phyloP scores from a whole-genome alignment of 1,140 invertebrate species.

The Neodiprion virginianus region DNA sequence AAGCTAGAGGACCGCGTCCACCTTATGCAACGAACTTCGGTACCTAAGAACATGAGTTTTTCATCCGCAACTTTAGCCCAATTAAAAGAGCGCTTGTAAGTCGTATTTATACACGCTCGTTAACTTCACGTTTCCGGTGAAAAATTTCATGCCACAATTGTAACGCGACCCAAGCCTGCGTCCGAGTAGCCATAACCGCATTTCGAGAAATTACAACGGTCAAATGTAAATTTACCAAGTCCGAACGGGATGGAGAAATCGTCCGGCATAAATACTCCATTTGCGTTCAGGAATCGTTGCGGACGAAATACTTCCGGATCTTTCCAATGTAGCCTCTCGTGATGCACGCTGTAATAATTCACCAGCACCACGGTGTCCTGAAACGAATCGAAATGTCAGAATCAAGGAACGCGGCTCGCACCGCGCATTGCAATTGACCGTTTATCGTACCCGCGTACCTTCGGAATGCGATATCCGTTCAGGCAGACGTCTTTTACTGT shows the following conservation, averaged over 20 bases:
- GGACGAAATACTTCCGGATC: constrained; percentile 75
- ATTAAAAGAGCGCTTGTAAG: too few relatives aligned
- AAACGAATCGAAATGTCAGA: constrained; percentile 33
- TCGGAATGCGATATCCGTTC: constrained; percentile 69
- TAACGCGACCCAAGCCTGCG: too few relatives aligned
- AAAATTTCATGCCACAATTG: too few relatives aligned
- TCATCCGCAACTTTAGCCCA: too few relatives aligned
- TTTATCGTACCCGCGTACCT: constrained; percentile 56
- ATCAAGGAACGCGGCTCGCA: neutral
- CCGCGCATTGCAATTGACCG: neutral
- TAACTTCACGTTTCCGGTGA: too few relatives aligned
- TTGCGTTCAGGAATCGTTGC: constrained; percentile 72
- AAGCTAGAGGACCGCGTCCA: too few relatives aligned
- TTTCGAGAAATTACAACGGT: neutral
- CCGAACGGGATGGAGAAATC: constrained; percentile 75
- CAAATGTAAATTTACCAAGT: constrained; percentile 62
- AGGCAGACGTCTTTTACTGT: constrained; percentile 64
- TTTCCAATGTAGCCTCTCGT: constrained; percentile 72
- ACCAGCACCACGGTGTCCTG: constrained; percentile 73
- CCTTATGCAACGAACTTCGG: too few relatives aligned
- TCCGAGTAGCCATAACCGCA: neutral
- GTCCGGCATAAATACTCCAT: constrained; percentile 66
- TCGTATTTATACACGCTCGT: too few relatives aligned
- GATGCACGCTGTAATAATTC: constrained; percentile 72
- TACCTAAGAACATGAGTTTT: too few relatives aligned